These are phyloP conservation scores for Caprella mutica DNA, from an alignment of 2,888 invertebrate genomes.

Conservation along the genomic window DNA sequence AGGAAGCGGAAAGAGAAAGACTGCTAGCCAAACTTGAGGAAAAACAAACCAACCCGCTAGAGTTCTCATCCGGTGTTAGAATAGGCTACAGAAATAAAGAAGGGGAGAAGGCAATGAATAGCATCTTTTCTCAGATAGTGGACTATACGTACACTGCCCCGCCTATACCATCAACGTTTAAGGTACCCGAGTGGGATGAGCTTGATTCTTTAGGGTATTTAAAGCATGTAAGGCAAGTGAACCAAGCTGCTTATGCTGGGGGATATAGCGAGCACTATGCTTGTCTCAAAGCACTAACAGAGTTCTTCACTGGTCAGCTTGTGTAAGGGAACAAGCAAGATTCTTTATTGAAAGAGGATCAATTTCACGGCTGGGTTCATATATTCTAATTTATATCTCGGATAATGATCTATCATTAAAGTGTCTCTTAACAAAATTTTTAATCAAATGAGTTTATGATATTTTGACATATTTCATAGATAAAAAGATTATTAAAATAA, in stretches of 20 bases:
- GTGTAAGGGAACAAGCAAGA: no score
- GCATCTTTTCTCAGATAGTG: neutral
- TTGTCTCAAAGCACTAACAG: constrained; percentile 74
- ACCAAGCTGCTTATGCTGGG: constrained; percentile 54
- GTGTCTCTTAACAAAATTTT: no score
- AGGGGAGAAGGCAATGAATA: no score
- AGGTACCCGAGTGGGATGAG: constrained; percentile 23
- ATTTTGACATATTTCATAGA: no score
- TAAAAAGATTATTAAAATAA: no score
- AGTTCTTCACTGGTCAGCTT: constrained; percentile 58
- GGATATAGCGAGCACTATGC: constrained; percentile 73
- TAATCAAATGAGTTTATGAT: no score
- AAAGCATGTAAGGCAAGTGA: constrained; percentile 17
- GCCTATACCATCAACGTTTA: constrained; percentile 9
- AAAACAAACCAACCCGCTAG: constrained; percentile 2
- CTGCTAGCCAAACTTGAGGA: constrained; percentile 47
- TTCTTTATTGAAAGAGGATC: no score
- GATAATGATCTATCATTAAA: no score
- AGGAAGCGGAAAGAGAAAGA: constrained; percentile 38
- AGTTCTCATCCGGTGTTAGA: constrained; percentile 28
- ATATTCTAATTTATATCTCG: no score
- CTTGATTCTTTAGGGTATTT: constrained; percentile 59
- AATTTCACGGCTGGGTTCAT: no score
- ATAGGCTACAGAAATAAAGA: constrained; percentile 15
- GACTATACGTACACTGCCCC: constrained; percentile 25